Conservation (phyloP, 2,797 vertebrate species). For the Cossypha niveicapilla region DNA sequence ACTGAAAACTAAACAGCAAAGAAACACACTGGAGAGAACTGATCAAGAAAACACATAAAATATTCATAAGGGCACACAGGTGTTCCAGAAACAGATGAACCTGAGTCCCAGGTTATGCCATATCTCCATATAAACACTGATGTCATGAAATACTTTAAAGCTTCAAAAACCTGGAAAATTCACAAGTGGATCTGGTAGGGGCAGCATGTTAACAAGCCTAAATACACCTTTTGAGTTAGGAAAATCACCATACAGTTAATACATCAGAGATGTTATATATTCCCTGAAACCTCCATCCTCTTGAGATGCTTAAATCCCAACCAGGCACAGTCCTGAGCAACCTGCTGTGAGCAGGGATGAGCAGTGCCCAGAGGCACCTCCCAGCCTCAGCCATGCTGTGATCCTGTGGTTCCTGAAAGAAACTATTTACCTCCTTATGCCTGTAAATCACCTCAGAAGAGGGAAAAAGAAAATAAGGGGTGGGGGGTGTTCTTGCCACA, state of each 20-base stretch:
- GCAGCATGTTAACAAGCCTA: background rate
- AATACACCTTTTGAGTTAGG: background rate
- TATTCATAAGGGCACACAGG: background rate
- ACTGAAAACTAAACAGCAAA: background rate
- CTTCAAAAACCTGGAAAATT: background rate
- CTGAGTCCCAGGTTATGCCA: background rate
- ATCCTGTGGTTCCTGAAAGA: background rate
- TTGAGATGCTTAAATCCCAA: background rate
- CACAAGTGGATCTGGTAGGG: background rate
- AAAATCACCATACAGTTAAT: background rate
- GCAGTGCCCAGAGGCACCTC: background rate
- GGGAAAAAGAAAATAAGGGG: background rate
- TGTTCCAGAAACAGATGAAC: background rate
- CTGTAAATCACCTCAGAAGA: background rate
- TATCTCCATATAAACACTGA: background rate
- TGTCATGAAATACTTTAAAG: background rate
- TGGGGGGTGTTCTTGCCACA: background rate
- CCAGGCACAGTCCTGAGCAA: accelerated
- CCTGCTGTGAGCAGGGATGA: background rate
- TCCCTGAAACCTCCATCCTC: background rate
- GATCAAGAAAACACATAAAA: background rate
- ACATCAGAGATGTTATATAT: background rate
- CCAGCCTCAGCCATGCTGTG: background rate
- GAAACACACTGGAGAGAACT: background rate
- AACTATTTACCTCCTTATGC: background rate